Evolutionary conservation across 1,140 invertebrate species (phyloP), one percentile per base, ranked within the genome.

Genomic region (Drosophila ananassae): DNA sequence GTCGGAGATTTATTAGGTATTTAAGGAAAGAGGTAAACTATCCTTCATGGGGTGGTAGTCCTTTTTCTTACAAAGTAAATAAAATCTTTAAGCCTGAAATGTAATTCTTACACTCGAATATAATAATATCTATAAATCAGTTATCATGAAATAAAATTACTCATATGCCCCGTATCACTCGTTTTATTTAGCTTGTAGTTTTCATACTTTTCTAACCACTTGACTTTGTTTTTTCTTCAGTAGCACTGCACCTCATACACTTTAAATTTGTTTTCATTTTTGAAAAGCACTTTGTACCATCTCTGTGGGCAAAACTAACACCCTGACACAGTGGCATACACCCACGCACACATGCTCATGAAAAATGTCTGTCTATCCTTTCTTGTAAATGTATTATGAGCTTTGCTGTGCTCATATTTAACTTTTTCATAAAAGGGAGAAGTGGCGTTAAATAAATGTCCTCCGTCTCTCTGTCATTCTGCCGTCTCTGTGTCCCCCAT

Each of bases 301-400:
- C 67, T 32, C 64, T 69, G 10, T 56, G 30, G 22, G 3, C 10
- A 2, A 10, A 21, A 68, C 47, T 8, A 13, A 68, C 61, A 69
- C 22, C 8, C 21, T 21, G 6, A 34, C 44, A 34, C 21, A 37
- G 50, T 32, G 25, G 32, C 62, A 58, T 44, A 60, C 48, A 63
- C 46, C 48, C 53, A 81, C 50, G 62, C 62, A 63, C 74, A 60
- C 52, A 76, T 60, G 82, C 79, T 90, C 78, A 90, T 90, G 90
- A 90, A 90, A 89, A 84, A 60, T 71, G 57, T 69, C 74, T 67
- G 62, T 60, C 75, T 77, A 61, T 74, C 74, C 32, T 32, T 67
- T 62, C 63, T 81, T 78, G 74, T 87, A 87, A 82, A 87, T 87
- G 82, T 87, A 87, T 87, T 87, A 87, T 87, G 82, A 76, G 74